Evolutionary conservation across 30 jellyfish, hydroid and myxozoan species (phyloP).

Genomic region (Hydractinia symbiolongicarpus): DNA sequence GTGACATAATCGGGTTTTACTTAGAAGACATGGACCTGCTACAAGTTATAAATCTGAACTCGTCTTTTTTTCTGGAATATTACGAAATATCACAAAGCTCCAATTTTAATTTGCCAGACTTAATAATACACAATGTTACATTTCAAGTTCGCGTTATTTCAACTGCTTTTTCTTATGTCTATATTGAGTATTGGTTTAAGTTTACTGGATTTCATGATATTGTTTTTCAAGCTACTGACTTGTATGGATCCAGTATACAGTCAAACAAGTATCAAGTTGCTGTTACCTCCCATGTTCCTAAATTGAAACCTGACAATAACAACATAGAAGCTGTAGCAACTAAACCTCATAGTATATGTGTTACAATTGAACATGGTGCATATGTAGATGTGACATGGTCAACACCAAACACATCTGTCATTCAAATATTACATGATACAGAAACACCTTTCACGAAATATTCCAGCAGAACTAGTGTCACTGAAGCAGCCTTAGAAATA

Average conservation of each 20-base stretch:
- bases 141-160: conserved; percentile 6
- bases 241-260: neutral
- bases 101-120: no score
- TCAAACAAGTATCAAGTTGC: neutral
- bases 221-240: neutral
- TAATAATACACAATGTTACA: neutral
- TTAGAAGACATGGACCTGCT: conserved; percentile 8
- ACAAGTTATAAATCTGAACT: neutral
- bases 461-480: neutral
- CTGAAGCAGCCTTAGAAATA: neutral
- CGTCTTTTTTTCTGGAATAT: neutral
- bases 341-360: conserved; percentile 5
- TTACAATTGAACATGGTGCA: conserved; percentile 6
- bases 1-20: conserved; percentile 13
- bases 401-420: neutral
- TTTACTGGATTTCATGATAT: conserved; percentile 20
- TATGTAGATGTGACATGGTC: conserved; percentile 3
- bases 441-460: neutral
- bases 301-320: neutral
- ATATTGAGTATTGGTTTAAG: conserved; percentile 2
- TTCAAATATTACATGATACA: neutral
- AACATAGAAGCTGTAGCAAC: neutral
- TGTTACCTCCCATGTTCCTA: neutral
- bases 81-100: no score
- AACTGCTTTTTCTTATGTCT: conserved; percentile 14